These are phyloP conservation scores for Xiphydria camelus DNA, from an alignment of 2,888 invertebrate genomes.

Conservation along the genomic window DNA sequence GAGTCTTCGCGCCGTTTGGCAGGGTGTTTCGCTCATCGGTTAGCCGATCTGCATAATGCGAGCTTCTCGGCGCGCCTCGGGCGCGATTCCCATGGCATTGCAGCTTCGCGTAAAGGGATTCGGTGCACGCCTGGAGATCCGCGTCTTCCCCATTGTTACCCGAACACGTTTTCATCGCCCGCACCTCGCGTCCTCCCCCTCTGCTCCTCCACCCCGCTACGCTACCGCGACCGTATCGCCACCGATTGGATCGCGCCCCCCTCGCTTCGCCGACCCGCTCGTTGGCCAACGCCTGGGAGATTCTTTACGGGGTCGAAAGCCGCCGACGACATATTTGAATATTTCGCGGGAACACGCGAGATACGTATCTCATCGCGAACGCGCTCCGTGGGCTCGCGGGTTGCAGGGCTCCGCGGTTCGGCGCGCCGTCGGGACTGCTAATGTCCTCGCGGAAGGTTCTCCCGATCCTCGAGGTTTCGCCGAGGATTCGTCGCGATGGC, in stretches of 20 bases:
- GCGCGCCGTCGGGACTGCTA: conserved; percentile 3
- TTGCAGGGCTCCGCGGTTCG: too few species aligned
- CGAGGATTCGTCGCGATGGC: too few species aligned
- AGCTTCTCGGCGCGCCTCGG: conserved; percentile 33
- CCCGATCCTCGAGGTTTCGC: too few species aligned
- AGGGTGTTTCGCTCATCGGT: conserved; percentile 30
- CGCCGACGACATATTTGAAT: neutral
- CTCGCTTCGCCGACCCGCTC: too few species aligned
- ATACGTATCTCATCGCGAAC: neutral
- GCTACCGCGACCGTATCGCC: too few species aligned
- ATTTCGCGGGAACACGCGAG: conserved; percentile 1
- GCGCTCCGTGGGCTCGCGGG: too few species aligned
- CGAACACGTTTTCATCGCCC: conserved; percentile 1
- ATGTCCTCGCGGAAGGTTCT: neutral
- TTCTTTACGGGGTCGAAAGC: too few species aligned
- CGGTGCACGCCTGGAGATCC: neutral
- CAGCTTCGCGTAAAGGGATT: conserved; percentile 5
- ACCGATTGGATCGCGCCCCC: too few species aligned
- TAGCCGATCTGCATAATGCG: conserved; percentile 45
- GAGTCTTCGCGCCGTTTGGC: conserved; percentile 11
- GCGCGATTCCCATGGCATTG: conserved; percentile 2
- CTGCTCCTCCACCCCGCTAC: too few species aligned
- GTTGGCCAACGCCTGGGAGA: too few species aligned
- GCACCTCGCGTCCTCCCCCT: too few species aligned
- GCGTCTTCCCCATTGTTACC: neutral